phyloP scores from a whole-genome alignment of 2,888 invertebrate genomes.

The Scaptomyza tumidula region DNA sequence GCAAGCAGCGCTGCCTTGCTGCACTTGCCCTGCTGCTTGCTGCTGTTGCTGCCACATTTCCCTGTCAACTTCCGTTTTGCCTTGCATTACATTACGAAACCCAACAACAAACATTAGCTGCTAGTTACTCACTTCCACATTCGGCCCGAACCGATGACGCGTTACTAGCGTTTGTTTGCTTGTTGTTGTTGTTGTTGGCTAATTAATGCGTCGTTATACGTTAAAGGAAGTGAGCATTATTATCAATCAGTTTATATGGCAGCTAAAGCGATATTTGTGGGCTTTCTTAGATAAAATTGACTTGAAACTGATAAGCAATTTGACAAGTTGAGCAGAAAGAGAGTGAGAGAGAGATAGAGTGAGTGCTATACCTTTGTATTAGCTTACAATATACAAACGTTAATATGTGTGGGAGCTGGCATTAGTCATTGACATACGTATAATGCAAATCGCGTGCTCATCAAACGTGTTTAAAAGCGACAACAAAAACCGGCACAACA shows the following conservation, averaged over 20 bases:
- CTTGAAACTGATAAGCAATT: conserved; percentile 38
- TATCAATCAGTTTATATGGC: conserved; percentile 55
- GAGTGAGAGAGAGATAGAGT: conserved; percentile 3
- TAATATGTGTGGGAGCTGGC: not conserved
- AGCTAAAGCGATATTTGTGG: conserved; percentile 25
- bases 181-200: conserved; percentile 12
- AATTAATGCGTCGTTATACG: conserved; percentile 30
- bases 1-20: conserved; percentile 22
- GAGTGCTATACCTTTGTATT: conserved; percentile 19
- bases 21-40: conserved; percentile 43
- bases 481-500: conserved; percentile 27
- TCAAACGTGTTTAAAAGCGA: conserved; percentile 5
- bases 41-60: conserved; percentile 22
- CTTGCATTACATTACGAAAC: conserved; percentile 56
- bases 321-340: conserved; percentile 8
- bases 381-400: conserved; percentile 13
- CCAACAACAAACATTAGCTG: conserved; percentile 11
- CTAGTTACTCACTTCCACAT: conserved; percentile 55
- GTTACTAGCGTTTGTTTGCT: conserved; percentile 26
- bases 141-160: conserved; percentile 62
- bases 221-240: conserved; percentile 70
- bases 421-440: conserved; percentile 38
- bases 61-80: conserved; percentile 52
- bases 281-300: conserved; percentile 21
- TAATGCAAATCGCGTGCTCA: conserved; percentile 33